A percentile compares a stretch with the other conserved stretches of the same genome.
phyloP scores from a whole-genome alignment of 1,140 invertebrate genomes.

The Drosophila pachea region DNA sequence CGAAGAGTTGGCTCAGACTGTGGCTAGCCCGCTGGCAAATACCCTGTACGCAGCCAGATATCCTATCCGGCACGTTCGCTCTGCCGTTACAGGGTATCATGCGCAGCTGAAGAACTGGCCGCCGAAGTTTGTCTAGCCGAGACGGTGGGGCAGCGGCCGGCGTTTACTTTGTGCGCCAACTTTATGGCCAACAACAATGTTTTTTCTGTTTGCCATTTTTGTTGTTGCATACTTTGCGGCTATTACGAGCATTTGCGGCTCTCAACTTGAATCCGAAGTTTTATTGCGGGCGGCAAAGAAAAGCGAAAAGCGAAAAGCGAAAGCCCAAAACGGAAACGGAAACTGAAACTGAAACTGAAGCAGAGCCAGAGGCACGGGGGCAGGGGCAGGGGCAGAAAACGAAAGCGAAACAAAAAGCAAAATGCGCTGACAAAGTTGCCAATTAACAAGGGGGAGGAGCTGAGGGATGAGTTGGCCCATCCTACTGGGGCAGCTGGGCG shows the following conservation, averaged over 20 bases:
- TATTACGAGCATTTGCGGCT: slow-evolving; percentile 55
- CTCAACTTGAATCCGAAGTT: slow-evolving; percentile 48
- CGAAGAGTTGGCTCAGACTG: too few relatives aligned
- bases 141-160: slow-evolving; percentile 5
- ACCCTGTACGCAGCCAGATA: too few relatives aligned
- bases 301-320: slow-evolving; percentile 5
- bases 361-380: not conserved
- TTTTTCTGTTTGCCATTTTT: slow-evolving; percentile 24
- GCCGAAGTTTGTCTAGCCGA: too few relatives aligned
- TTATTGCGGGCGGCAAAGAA: slow-evolving; percentile 46
- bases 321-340: slow-evolving; percentile 6
- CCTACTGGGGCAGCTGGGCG: not conserved
- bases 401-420: slow-evolving; percentile 11
- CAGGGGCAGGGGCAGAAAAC: not conserved
- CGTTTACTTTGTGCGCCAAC: slow-evolving; percentile 38
- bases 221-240: slow-evolving; percentile 67
- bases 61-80: too few relatives aligned
- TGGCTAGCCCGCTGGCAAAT: too few relatives aligned
- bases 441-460: slow-evolving; percentile 15
- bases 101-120: too few relatives aligned
- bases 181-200: slow-evolving; percentile 26
- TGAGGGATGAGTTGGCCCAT: too few relatives aligned
- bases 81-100: slow-evolving; percentile 2
- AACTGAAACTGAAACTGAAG: slow-evolving; percentile 14
- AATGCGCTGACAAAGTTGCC: slow-evolving; percentile 23